Base-by-base conservation (phyloP, 1,140 invertebrate species). In the Rhysida immarginata region DNA sequence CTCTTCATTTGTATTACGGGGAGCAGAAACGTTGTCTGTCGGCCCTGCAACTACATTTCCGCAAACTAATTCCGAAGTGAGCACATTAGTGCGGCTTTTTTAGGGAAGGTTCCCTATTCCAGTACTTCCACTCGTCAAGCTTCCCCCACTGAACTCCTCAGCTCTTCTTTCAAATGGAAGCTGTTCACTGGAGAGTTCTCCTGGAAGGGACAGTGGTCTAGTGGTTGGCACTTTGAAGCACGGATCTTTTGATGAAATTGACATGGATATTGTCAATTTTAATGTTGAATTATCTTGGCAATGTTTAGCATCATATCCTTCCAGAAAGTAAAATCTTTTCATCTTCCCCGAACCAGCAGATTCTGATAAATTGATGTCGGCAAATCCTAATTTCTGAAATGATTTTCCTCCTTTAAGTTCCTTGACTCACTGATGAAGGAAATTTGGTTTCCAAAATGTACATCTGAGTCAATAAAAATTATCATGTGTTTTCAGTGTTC, bases 271-370 rank as follows among this genome's bases (percentile, higher is more conserved):
- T 51, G 84, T 80, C 56, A 98, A 81, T 64, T 84, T 78, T 14
- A 98, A 78, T 77, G 92, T 92, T 29, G 92, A 96, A 74, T 98
- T 97, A 71, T 97, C 93, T 65, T 93, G 88, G 26, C 94, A 77
- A 67, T 87, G 83, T 48, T 84, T 81, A 5, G 68, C 69, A 71
- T 95, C 90, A 69, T 98, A 97, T 2, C 93, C 94, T 75, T 96
- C 91, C 20, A 97, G 73, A 49, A 97, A 78, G 69, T 85, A 96
- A 59, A 87, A 81, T 59, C 87, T 78, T 58, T 79, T 80, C 44
- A 82, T 84, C 57, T 83, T 76, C 14, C 91, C 92, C n/a, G 88
- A 83, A 58, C 93, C 93, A 41, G 94, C 94, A 74, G 91, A 91
- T 76, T 97, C 91, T 26, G 93, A 87, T 62, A 98, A 77, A 76